Evolutionary conservation across 2,113 vertebrate genomes (phyloP).

Genomic region (Chloropsis cyanopogon): DNA sequence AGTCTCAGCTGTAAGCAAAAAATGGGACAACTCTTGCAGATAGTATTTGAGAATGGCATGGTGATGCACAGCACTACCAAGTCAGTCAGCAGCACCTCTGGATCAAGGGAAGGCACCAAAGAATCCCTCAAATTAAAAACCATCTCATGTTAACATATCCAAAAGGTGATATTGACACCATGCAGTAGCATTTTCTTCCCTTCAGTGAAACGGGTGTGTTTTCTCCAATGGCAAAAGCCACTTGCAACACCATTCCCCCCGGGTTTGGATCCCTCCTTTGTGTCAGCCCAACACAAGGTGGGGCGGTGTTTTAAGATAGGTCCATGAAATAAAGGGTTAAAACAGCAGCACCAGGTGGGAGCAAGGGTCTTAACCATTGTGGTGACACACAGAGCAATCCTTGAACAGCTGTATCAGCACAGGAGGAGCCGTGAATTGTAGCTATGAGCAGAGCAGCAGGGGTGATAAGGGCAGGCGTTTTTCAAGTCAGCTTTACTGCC

Average conservation of each 20-base stretch:
- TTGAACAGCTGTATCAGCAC: not conserved
- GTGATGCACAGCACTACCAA: not conserved
- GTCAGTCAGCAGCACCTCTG: not conserved
- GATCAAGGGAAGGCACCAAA: not conserved
- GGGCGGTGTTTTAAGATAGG: rapidly evolving
- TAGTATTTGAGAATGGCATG: not conserved
- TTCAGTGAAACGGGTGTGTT: not conserved
- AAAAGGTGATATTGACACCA: not conserved
- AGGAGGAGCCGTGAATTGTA: not conserved
- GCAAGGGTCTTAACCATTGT: not conserved
- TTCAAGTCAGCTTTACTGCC: not conserved
- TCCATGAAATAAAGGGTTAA: not conserved
- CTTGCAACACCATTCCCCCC: not conserved
- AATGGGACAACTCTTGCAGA: not conserved
- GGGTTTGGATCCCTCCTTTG: not conserved
- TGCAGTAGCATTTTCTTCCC: not conserved
- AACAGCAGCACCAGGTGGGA: not conserved
- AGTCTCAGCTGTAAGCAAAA: not conserved
- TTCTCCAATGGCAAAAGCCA: not conserved
- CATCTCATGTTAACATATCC: not conserved
- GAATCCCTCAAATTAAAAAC: not conserved
- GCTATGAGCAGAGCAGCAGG: not conserved
- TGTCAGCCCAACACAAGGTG: not conserved
- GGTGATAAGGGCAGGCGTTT: not conserved
- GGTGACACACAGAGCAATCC: not conserved